phyloP scores from a whole-genome alignment of 2,888 invertebrate genomes.

The Drosophila anomelani region DNA sequence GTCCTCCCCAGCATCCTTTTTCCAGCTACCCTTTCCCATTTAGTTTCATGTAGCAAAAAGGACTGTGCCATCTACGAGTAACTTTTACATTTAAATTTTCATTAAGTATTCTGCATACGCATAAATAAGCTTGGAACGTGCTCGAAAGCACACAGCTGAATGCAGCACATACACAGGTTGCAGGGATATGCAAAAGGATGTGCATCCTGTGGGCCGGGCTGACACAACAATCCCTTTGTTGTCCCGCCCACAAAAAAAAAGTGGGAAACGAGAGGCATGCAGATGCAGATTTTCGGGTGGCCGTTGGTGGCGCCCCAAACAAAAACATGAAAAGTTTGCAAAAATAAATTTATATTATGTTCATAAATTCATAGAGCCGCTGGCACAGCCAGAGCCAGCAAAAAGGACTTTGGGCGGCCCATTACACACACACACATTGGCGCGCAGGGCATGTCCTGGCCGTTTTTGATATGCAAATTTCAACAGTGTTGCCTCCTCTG shows the following conservation, averaged over 20 bases:
- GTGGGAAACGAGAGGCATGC: background rate
- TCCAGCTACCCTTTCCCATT: background rate
- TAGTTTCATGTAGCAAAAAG: slow-evolving; percentile 13
- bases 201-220: slow-evolving; percentile 42
- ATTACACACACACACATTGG: slow-evolving; percentile 59
- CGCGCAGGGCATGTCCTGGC: slow-evolving; percentile 26
- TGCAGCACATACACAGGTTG: slow-evolving; percentile 48
- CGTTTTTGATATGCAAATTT: slow-evolving; percentile 80
- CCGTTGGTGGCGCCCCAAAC: slow-evolving; percentile 57
- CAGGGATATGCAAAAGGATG: slow-evolving; percentile 18
- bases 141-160: slow-evolving; percentile 73
- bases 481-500: slow-evolving; percentile 62
- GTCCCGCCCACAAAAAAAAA: slow-evolving; percentile 37
- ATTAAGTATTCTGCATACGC: slow-evolving; percentile 82
- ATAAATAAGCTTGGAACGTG: slow-evolving; percentile 82
- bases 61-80: slow-evolving; percentile 68
- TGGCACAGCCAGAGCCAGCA: slow-evolving; percentile 47
- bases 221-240: slow-evolving; percentile 76
- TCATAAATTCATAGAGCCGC: slow-evolving; percentile 82
- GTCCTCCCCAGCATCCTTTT: background rate
- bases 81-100: slow-evolving; percentile 81
- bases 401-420: slow-evolving; percentile 63
- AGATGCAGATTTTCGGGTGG: slow-evolving; percentile 67
- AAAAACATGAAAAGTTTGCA: slow-evolving; percentile 80
- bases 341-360: slow-evolving; percentile 84